Base-by-base conservation (phyloP, 2,797 vertebrate species). In the Channa striata region DNA sequence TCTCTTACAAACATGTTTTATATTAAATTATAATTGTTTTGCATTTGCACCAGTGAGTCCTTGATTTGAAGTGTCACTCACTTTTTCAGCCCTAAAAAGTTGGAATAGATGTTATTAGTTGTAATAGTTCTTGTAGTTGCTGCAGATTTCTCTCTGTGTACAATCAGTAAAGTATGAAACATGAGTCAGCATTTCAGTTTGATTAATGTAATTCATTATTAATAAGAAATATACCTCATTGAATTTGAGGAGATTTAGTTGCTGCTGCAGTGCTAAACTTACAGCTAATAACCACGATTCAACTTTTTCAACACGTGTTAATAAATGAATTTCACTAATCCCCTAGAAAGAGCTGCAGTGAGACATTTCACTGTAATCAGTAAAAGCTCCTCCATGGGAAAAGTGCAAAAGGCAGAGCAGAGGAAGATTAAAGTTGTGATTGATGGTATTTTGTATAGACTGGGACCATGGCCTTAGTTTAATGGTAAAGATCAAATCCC, bases 401-500 rank as follows among this genome's bases (percentile, higher is more conserved):
- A 79, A 80, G 69, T 74, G 72, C 68, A 68, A 30, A 76, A 79
- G 58, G n/a, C 49, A 80, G 64, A 72, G 70, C 48, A 59, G 61
- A 48, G 68, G 33, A 33, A 86, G 83, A 85, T 86, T 87, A 82
- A 79, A 78, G 56, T 72, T 66, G 72, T 85, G 83, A 91, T 80
- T 72, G 84, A 90, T 88, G 72, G 52, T 63, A 58, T 81, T 82
- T 66, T 80, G 58, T 71, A 78, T 75, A 58, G 80, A 79, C 67
- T 52, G 47, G 58, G 81, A 91, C 74, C 63, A 51, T 58, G 60
- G 86, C 68, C 64, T 76, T 66, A 67, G 74, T 83, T 87, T 82
- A 86, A 87, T 83, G 84, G 74, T 86, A 84, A 82, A 87, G 79
- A 90, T 92, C 81, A 87, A 84, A 85, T 82, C 80, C 77, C 67